phyloP scores from a whole-genome alignment of 2,113 vertebrate species.

The Phodopus roborovskii region DNA sequence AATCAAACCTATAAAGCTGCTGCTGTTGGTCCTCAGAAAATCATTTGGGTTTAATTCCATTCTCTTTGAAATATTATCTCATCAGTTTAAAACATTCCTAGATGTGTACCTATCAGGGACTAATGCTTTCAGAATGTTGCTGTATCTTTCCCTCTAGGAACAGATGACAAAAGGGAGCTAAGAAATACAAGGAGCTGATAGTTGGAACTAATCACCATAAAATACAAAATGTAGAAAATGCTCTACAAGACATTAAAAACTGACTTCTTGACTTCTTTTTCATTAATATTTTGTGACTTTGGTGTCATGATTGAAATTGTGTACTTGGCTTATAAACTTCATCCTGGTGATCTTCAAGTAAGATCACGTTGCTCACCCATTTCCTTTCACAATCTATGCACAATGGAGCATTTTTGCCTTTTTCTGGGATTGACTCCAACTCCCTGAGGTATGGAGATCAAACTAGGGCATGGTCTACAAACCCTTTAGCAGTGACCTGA shows the following conservation, averaged over 20 bases:
- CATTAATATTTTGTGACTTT: background rate
- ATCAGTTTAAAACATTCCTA: background rate
- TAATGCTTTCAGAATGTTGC: background rate
- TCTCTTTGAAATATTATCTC: background rate
- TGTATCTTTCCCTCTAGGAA: slow-evolving; percentile 3
- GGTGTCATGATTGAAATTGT: background rate
- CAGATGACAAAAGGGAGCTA: background rate
- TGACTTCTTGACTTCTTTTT: background rate
- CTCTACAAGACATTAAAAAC: background rate
- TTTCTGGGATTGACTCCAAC: background rate
- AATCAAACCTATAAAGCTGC: background rate
- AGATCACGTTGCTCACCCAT: background rate
- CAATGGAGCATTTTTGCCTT: background rate
- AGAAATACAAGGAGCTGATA: slow-evolving; percentile 12
- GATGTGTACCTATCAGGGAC: background rate
- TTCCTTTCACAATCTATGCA: rapidly evolving
- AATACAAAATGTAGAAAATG: background rate
- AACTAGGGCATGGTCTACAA: background rate
- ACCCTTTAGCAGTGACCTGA: background rate
- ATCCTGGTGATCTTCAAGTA: background rate
- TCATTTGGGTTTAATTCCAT: background rate
- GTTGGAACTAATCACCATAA: background rate
- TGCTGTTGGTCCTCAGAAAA: background rate
- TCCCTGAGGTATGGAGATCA: background rate
- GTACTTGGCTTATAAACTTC: background rate